Evolutionary conservation across 2,888 invertebrate genomes (phyloP).

Genomic region (Drosophila kokeensis): DNA sequence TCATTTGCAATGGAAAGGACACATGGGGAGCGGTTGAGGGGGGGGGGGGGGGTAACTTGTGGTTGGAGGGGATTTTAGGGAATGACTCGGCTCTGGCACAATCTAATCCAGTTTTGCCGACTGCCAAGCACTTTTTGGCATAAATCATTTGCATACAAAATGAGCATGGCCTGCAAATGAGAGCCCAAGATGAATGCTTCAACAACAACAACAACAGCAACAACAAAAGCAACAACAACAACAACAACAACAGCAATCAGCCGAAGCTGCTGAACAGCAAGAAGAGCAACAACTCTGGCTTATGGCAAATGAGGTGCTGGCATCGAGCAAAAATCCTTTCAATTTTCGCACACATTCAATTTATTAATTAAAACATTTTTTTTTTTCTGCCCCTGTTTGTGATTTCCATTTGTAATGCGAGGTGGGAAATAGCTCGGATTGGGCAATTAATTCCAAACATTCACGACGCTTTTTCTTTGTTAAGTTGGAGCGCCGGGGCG

Average conservation of each 20-base stretch:
- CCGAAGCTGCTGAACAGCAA: constrained; percentile 30
- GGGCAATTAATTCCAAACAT: constrained; percentile 82
- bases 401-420: constrained; percentile 59
- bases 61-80: constrained; percentile 45
- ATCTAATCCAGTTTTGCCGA: constrained; percentile 77
- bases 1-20: constrained; percentile 54
- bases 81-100: constrained; percentile 68
- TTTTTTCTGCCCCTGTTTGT: constrained; percentile 53
- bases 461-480: constrained; percentile 81
- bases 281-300: constrained; percentile 43
- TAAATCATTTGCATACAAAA: constrained; percentile 84
- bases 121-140: constrained; percentile 77
- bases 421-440: constrained; percentile 31
- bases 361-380: constrained; percentile 83
- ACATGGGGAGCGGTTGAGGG: not conserved
- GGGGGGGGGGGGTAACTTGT: not conserved
- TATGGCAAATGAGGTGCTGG: constrained; percentile 41
- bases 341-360: constrained; percentile 84
- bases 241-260: constrained; percentile 34
- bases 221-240: constrained; percentile 32
- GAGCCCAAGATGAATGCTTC: constrained; percentile 74
- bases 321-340: constrained; percentile 79
- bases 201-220: constrained; percentile 49
- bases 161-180: constrained; percentile 76
- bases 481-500: constrained; percentile 71